Conservation (phyloP, 2,113 vertebrate genomes). For the Cyprinodon tularosa region DNA sequence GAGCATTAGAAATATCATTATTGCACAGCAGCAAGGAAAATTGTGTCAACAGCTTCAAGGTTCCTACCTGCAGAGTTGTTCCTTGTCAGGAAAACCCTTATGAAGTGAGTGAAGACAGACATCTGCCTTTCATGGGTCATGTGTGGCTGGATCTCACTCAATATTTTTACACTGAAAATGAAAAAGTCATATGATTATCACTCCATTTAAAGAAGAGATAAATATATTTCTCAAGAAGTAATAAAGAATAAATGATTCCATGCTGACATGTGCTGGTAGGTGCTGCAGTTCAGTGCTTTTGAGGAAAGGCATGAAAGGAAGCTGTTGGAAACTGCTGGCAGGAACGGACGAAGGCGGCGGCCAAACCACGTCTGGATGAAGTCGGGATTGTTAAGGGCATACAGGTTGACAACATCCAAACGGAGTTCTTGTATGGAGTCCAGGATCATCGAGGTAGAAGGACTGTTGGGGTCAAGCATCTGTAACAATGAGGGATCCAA, state of each 20-base stretch:
- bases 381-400: conserved; percentile 20
- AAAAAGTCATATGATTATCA: background rate
- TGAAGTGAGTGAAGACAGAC: conserved; percentile 64
- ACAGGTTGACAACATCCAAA: conserved; percentile 43
- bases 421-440: conserved; percentile 68
- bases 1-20: too few species aligned
- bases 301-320: conserved; percentile 71
- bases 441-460: conserved; percentile 51
- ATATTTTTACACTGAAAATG: conserved; percentile 50
- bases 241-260: background rate
- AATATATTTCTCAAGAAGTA: background rate
- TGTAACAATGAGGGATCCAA: conserved; percentile 8
- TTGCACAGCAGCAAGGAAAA: background rate
- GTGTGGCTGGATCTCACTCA: conserved; percentile 42
- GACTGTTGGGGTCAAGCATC: conserved; percentile 46
- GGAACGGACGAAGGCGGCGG: conserved; percentile 63
- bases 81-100: conserved; percentile 61
- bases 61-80: conserved; percentile 63
- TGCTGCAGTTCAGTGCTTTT: conserved; percentile 58
- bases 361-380: conserved; percentile 71
- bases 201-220: background rate
- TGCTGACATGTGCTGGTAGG: conserved; percentile 72
- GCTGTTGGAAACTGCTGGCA: conserved; percentile 47
- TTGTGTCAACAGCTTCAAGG: background rate
- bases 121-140: conserved; percentile 34